These are phyloP conservation scores for Caenorhabditis drosophilae DNA, from an alignment of 2,888 invertebrate species.

Conservation along the genomic window DNA sequence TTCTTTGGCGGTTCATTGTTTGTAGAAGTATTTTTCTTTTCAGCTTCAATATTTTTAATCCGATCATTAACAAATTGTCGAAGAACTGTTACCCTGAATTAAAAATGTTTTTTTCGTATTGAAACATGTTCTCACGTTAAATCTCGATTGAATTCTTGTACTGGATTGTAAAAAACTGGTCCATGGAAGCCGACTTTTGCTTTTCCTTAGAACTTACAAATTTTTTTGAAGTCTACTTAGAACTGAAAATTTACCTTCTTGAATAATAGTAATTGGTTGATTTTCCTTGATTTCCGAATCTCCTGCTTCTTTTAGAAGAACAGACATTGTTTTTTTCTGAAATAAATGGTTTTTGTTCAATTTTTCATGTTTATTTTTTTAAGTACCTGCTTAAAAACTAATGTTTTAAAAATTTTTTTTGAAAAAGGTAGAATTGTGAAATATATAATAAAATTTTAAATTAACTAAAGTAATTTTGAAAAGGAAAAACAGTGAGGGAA, in stretches of 20 bases:
- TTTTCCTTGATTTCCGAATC: slow-evolving; percentile 1
- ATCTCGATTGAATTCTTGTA: slow-evolving; percentile 97
- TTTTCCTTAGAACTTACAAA: slow-evolving; percentile 40
- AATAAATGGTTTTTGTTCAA: too few relatives aligned
- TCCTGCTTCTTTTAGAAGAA: slow-evolving; percentile 2
- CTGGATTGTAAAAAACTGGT: slow-evolving; percentile 91
- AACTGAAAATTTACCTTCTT: slow-evolving; percentile 15
- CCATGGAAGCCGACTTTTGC: slow-evolving; percentile 59
- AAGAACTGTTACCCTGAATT: slow-evolving; percentile 78
- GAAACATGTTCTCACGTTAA: slow-evolving; percentile 74
- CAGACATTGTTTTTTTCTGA: not conserved
- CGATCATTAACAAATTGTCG: slow-evolving; percentile 73
- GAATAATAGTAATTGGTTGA: slow-evolving; percentile 16
- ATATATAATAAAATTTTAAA: too few relatives aligned
- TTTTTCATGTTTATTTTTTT: too few relatives aligned
- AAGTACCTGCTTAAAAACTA: too few relatives aligned
- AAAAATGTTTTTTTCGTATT: not conserved
- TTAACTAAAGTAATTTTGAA: too few relatives aligned
- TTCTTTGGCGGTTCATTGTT: slow-evolving; percentile 33
- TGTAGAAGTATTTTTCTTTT: too few relatives aligned
- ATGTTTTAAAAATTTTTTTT: too few relatives aligned
- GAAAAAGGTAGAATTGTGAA: too few relatives aligned
- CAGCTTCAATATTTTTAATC: slow-evolving; percentile 48
- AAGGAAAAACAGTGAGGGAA: too few relatives aligned
- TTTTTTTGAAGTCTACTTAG: too few relatives aligned